These are phyloP conservation scores for Neodiprion virginianus DNA, from an alignment of 1,140 invertebrate genomes.

Conservation along the genomic window DNA sequence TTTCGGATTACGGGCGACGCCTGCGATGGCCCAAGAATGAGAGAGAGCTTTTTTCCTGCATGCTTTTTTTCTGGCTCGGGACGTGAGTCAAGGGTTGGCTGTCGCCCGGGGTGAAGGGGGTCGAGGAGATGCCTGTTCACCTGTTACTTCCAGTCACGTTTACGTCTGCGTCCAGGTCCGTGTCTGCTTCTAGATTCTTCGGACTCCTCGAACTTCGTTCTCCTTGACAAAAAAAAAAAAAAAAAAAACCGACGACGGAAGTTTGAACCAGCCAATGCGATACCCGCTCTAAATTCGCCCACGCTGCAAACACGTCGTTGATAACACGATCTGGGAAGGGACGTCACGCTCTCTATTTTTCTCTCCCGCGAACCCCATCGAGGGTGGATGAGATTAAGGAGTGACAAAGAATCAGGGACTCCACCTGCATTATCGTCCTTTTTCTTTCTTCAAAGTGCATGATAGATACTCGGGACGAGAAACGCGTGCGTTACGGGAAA, in stretches of 20 bases:
- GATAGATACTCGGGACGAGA: too few species aligned
- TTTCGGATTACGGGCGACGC: too few species aligned
- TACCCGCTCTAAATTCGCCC: too few species aligned
- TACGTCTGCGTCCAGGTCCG: neutral
- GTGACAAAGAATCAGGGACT: neutral
- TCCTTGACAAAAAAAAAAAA: neutral
- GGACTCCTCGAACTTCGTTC: neutral
- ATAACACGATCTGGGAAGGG: too few species aligned
- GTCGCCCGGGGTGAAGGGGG: neutral
- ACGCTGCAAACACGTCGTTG: too few species aligned
- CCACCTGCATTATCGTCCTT: neutral
- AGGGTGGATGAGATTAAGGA: neutral
- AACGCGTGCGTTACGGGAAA: too few species aligned
- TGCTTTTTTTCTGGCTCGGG: neutral
- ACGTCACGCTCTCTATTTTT: too few species aligned
- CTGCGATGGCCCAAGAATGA: too few species aligned
- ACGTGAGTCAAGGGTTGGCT: neutral
- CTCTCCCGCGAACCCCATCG: too few species aligned
- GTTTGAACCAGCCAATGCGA: too few species aligned
- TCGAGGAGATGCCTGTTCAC: neutral
- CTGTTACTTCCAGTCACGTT: conserved; percentile 2
- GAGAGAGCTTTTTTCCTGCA: too few species aligned
- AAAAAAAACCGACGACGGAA: too few species aligned
- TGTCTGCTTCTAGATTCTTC: neutral
- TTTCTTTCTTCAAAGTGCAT: neutral